These are phyloP conservation scores for Eriosoma lanigerum DNA, from an alignment of 1,140 invertebrate genomes.

Conservation along the genomic window DNA sequence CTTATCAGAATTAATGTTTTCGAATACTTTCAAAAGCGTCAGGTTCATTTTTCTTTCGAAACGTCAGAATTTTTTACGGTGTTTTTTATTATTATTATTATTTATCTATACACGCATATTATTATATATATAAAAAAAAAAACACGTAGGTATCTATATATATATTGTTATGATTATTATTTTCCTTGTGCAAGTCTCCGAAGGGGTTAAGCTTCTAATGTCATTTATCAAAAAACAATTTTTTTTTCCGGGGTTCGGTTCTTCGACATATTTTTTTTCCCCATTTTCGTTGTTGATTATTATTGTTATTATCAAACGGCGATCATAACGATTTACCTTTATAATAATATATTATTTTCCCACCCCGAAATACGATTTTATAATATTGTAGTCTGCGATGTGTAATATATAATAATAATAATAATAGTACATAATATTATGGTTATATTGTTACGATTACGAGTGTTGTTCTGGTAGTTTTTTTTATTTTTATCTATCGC, in stretches of 20 bases:
- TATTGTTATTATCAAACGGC: background rate
- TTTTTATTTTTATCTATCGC: background rate
- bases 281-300: slow-evolving; percentile 10
- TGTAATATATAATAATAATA: too few species aligned
- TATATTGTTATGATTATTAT: slow-evolving; percentile 28
- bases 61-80: slow-evolving; percentile 50
- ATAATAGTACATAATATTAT: too few species aligned
- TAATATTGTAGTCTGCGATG: too few species aligned
- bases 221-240: slow-evolving; percentile 49
- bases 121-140: background rate
- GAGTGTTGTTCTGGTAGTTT: background rate
- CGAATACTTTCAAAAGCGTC: slow-evolving; percentile 45
- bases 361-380: background rate
- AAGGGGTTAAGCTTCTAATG: slow-evolving; percentile 37
- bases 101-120: background rate
- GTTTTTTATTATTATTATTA: slow-evolving; percentile 43
- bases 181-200: slow-evolving; percentile 26
- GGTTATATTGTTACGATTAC: slow-evolving; percentile 6
- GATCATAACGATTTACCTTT: slow-evolving; percentile 2
- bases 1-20: slow-evolving; percentile 47
- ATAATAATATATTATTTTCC: slow-evolving; percentile 13
- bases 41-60: slow-evolving; percentile 47
- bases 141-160: too few species aligned
- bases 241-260: slow-evolving; percentile 1
- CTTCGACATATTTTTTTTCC: slow-evolving; percentile 38